A percentile compares a stretch with the other conserved stretches of the same genome.
These are phyloP conservation scores for Caradrina clavipalpis DNA, from an alignment of 2,888 invertebrate species.

Conservation along the genomic window DNA sequence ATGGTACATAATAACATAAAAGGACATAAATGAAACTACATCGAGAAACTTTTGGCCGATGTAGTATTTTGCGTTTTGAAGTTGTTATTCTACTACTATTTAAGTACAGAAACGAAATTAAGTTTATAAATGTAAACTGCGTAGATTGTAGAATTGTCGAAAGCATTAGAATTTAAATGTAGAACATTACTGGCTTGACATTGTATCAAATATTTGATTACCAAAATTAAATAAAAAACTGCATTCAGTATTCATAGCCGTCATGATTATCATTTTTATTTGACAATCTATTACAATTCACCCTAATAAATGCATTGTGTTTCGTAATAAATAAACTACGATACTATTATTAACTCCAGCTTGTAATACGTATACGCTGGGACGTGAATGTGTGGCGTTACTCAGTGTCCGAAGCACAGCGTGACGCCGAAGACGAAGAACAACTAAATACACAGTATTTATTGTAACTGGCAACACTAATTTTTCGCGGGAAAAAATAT, in stretches of 20 bases:
- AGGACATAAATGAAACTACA: not conserved
- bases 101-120: too few relatives aligned
- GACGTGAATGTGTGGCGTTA: slow-evolving; percentile 50
- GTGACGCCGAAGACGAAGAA: slow-evolving; percentile 51
- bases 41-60: not conserved
- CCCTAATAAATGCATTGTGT: slow-evolving; percentile 23
- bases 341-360: slow-evolving; percentile 34
- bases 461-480: slow-evolving; percentile 50
- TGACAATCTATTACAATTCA: slow-evolving; percentile 28
- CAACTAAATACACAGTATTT: slow-evolving; percentile 58
- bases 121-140: too few relatives aligned
- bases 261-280: slow-evolving; percentile 31
- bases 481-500: slow-evolving; percentile 51
- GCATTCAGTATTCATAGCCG: slow-evolving; percentile 1
- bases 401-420: slow-evolving; percentile 59
- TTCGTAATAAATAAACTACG: slow-evolving; percentile 39
- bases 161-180: not conserved
- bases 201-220: slow-evolving; percentile 4
- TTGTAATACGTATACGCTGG: slow-evolving; percentile 39
- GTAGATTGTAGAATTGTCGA: too few relatives aligned
- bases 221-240: slow-evolving; percentile 11
- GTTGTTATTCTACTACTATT: too few relatives aligned
- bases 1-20: too few relatives aligned
- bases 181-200: slow-evolving; percentile 2
- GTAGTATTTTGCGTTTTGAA: too few relatives aligned